These are phyloP conservation scores for Arctopsyche grandis DNA, from an alignment of 1,140 invertebrate species.

Conservation along the genomic window DNA sequence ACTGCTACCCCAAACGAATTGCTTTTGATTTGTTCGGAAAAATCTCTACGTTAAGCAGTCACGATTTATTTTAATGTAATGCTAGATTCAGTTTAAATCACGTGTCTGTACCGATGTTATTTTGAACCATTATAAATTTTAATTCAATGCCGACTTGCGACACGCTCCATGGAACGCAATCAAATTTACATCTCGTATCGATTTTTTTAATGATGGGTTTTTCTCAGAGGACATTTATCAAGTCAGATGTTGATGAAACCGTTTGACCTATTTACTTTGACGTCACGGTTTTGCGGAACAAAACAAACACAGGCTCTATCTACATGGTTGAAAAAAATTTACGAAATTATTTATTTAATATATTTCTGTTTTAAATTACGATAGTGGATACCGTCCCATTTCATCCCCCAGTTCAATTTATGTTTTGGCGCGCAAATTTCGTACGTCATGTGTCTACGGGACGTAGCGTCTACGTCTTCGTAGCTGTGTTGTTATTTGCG, in stretches of 20 bases:
- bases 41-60: too few species aligned
- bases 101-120: too few species aligned
- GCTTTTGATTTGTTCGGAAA: too few species aligned
- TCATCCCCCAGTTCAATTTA: not conserved
- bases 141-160: not conserved
- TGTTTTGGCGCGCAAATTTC: not conserved
- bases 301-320: not conserved
- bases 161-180: not conserved
- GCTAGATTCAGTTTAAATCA: too few species aligned
- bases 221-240: not conserved
- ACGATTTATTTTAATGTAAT: too few species aligned
- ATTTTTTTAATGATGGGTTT: not conserved
- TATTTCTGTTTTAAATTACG: too few species aligned
- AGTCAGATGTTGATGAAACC: too few species aligned
- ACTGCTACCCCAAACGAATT: too few species aligned
- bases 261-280: too few species aligned
- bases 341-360: not conserved
- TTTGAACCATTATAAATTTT: not conserved
- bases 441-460: slow-evolving; percentile 2
- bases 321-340: not conserved
- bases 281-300: not conserved
- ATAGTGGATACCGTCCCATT: too few species aligned
- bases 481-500: slow-evolving; percentile 25
- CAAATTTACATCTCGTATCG: too few species aligned
- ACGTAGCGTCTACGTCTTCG: not conserved